Evolutionary conservation across 1,140 invertebrate genomes (phyloP).

Genomic region (Tetramorium simillimum): DNA sequence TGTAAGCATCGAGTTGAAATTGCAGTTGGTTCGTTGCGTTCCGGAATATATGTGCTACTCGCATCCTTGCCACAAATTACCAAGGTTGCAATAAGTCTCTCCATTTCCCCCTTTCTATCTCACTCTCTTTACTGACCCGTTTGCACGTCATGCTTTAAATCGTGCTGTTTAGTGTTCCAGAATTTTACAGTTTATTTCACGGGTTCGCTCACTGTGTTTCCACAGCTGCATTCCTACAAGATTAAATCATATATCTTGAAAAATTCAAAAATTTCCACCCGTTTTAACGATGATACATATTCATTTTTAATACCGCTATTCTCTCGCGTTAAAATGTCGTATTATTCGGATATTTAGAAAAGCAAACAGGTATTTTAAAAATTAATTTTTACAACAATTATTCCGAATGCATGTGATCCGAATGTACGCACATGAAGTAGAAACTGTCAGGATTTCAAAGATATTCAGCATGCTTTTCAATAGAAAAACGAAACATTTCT

Average conservation of each 20-base stretch:
- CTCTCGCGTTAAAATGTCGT: neutral
- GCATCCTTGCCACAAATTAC: slow-evolving; percentile 22
- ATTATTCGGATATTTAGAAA: neutral
- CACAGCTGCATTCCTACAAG: slow-evolving; percentile 17
- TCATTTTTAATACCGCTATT: neutral
- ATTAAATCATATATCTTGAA: slow-evolving; percentile 44
- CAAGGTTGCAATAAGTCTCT: slow-evolving; percentile 35
- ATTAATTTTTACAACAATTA: neutral
- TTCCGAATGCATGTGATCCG: too few relatives aligned
- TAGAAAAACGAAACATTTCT: neutral
- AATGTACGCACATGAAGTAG: neutral
- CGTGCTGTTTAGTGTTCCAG: slow-evolving; percentile 50
- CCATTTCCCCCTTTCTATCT: neutral
- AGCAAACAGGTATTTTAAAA: neutral
- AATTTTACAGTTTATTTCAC: slow-evolving; percentile 41
- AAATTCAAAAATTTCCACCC: slow-evolving; percentile 13
- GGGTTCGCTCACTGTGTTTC: neutral
- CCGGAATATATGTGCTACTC: neutral
- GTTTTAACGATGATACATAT: neutral
- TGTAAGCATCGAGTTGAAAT: slow-evolving; percentile 14
- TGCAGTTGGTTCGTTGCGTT: slow-evolving; percentile 29
- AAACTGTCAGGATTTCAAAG: neutral
- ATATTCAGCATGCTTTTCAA: neutral
- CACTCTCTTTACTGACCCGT: neutral
- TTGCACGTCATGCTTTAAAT: slow-evolving; percentile 43